Evolutionary conservation across 92 coral and sea anemone genomes (phyloP).

Genomic region (Desmophyllum pertusum): DNA sequence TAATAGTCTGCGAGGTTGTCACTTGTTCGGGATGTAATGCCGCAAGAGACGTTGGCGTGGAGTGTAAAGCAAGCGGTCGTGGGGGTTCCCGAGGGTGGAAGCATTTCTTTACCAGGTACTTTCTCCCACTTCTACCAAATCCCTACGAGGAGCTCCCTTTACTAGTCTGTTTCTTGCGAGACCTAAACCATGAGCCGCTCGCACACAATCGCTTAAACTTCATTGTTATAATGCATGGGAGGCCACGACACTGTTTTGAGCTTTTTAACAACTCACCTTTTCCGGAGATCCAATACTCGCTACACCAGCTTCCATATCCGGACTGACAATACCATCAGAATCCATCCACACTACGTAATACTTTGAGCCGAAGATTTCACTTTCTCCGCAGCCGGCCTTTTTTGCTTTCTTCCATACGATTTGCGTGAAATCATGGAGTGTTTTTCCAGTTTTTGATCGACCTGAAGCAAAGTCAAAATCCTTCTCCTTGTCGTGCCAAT

Average conservation of each 20-base stretch:
- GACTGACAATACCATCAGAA: constrained; percentile 76
- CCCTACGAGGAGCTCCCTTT: not conserved
- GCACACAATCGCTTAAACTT: not conserved
- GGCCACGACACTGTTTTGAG: not conserved
- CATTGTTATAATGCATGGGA: not conserved
- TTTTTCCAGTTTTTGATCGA: constrained; percentile 72
- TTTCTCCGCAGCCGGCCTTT: constrained; percentile 82
- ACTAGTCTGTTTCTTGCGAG: not conserved
- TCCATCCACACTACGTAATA: constrained; percentile 96
- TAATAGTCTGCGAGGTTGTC: not conserved
- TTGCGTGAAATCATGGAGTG: constrained; percentile 88
- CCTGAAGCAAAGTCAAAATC: constrained; percentile 72
- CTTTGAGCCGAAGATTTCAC: constrained; percentile 75
- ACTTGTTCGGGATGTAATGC: not conserved
- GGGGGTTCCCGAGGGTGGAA: no score
- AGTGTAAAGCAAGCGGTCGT: not conserved
- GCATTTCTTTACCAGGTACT: no score
- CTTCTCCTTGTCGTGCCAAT: constrained; percentile 87
- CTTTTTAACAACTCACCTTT: constrained; percentile 34
- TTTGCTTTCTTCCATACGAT: constrained; percentile 85
- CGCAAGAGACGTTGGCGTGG: not conserved
- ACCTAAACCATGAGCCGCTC: not conserved
- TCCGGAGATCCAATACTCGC: constrained; percentile 70
- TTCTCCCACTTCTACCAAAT: not conserved
- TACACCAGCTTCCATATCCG: constrained; percentile 33